phyloP scores from a whole-genome alignment of 2,888 invertebrate species.

The Spilarctia lutea region DNA sequence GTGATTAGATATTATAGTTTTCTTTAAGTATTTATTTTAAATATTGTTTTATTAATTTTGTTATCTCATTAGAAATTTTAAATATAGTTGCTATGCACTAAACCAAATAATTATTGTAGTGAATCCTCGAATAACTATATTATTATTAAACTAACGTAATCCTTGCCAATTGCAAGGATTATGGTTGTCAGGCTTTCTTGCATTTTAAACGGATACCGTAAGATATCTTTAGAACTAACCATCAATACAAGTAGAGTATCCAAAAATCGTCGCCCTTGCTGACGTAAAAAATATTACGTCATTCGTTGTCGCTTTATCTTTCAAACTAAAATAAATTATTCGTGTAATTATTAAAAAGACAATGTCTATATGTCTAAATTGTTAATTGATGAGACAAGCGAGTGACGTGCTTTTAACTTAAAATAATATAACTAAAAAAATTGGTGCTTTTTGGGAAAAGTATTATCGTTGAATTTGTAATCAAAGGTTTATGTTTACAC shows the following conservation, averaged over 20 bases:
- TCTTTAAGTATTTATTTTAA: slow-evolving; percentile 41
- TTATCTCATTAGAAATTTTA: slow-evolving; percentile 63
- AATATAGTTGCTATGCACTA: slow-evolving; percentile 75
- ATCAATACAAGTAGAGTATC: slow-evolving; percentile 2
- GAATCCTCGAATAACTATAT: slow-evolving; percentile 50
- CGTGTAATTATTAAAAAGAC: slow-evolving; percentile 40
- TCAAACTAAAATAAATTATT: slow-evolving; percentile 32
- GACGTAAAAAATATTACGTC: slow-evolving; percentile 31
- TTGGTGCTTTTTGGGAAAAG: slow-evolving; percentile 72
- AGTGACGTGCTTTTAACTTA: slow-evolving; percentile 42
- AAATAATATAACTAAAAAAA: slow-evolving; percentile 39
- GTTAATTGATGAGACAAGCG: slow-evolving; percentile 44
- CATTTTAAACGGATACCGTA: slow-evolving; percentile 50
- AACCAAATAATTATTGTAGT: slow-evolving; percentile 79
- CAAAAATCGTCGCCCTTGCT: slow-evolving; percentile 23
- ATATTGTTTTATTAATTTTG: slow-evolving; percentile 50
- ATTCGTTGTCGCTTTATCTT: slow-evolving; percentile 41
- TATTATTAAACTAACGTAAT: slow-evolving; percentile 47
- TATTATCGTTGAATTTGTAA: slow-evolving; percentile 76
- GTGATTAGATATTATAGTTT: slow-evolving; percentile 48
- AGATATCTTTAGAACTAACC: slow-evolving; percentile 36
- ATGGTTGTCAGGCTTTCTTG: slow-evolving; percentile 76
- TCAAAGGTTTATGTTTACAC: slow-evolving; percentile 72
- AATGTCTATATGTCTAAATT: slow-evolving; percentile 34
- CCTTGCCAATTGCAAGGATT: slow-evolving; percentile 34